Evolutionary conservation across 30 jellyfish, hydroid and myxozoan species (phyloP).

Genomic region (Aurelia aurita complex sp. Pacific): DNA sequence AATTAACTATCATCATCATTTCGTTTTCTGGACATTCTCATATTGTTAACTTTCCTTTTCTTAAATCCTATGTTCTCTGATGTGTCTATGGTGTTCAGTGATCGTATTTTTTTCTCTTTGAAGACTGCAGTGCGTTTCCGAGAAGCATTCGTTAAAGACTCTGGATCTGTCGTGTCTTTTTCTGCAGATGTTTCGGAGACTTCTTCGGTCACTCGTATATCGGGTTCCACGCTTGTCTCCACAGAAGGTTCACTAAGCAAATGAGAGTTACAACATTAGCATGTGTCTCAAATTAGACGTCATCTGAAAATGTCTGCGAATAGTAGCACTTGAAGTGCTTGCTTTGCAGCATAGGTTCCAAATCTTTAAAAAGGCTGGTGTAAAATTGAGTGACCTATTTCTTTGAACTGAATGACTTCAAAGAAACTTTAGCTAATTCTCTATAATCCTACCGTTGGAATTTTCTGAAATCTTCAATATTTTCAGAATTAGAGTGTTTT

Average conservation of each 20-base stretch:
- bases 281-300: no score
- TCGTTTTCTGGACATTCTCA: conserved; percentile 67
- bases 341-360: no score
- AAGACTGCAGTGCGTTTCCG: conserved; percentile 62
- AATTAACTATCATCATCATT: conserved; percentile 56
- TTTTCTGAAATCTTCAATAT: no score
- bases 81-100: conserved; percentile 15
- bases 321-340: no score
- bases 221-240: conserved; percentile 17
- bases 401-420: no score
- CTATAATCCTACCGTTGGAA: no score
- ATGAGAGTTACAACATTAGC: no score
- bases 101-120: conserved; percentile 66
- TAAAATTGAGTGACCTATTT: no score
- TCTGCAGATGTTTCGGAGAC: conserved; percentile 2
- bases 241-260: neutral
- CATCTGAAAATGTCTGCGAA: no score
- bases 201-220: neutral
- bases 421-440: no score
- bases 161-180: conserved; percentile 51
- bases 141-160: conserved; percentile 18
- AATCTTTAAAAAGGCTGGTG: no score
- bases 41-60: conserved; percentile 67
- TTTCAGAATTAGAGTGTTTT: no score
- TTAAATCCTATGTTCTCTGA: conserved; percentile 76